A percentile compares a stretch with the other conserved stretches of the same genome.
These are phyloP conservation scores for Drosophila seclusa DNA, from an alignment of 2,888 invertebrate genomes.

Conservation along the genomic window DNA sequence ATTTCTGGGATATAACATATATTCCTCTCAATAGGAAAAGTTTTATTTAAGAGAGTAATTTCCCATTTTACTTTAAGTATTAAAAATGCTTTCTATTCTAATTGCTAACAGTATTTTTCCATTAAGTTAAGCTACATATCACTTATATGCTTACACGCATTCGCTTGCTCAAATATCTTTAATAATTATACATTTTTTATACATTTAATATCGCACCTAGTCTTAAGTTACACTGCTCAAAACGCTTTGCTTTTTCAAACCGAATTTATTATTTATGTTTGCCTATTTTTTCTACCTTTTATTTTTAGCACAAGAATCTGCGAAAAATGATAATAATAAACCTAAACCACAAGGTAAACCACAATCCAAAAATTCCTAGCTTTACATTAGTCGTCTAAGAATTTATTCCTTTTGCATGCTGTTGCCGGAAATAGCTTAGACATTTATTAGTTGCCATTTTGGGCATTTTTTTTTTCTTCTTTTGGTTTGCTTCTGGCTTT, in stretches of 20 bases:
- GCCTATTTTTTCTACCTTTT: constrained; percentile 68
- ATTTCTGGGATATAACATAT: not conserved
- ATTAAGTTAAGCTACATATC: not conserved
- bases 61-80: not conserved
- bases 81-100: not conserved
- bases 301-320: constrained; percentile 84
- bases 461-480: constrained; percentile 37
- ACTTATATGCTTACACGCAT: not conserved
- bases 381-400: constrained; percentile 6
- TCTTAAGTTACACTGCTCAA: constrained; percentile 17
- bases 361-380: constrained; percentile 20
- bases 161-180: not conserved
- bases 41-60: not conserved
- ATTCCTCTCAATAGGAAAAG: not conserved
- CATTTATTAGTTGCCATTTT: constrained; percentile 47
- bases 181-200: not conserved
- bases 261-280: constrained; percentile 53
- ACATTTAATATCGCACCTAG: constrained; percentile 1
- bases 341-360: constrained; percentile 83
- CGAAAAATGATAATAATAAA: constrained; percentile 84
- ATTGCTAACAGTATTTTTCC: not conserved
- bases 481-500: constrained; percentile 25
- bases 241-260: constrained; percentile 33
- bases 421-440: constrained; percentile 45
- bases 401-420: constrained; percentile 33